phyloP scores from a whole-genome alignment of 23 tunicate genomes.

The Trididemnum clinides region DNA sequence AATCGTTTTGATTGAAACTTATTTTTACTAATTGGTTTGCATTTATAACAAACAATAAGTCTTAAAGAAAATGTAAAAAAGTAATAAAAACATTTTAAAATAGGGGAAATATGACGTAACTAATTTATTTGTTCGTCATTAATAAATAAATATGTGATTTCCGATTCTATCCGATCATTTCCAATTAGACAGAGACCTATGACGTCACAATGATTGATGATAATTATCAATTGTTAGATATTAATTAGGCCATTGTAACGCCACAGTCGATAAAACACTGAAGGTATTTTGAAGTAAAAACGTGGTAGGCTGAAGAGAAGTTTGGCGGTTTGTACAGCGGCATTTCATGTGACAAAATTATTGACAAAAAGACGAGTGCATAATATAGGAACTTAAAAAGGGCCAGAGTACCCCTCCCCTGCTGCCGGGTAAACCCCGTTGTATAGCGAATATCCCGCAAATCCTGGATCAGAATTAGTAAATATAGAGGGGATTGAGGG shows the following conservation, averaged over 20 bases:
- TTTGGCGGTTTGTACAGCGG: not conserved
- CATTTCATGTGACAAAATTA: no score
- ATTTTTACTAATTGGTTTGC: not conserved
- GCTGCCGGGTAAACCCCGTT: conserved; percentile 4
- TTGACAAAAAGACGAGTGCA: no score
- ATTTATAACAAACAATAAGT: not conserved
- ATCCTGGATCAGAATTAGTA: not conserved
- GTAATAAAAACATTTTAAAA: no score
- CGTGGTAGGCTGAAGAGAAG: not conserved
- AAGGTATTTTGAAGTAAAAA: conserved; percentile 24
- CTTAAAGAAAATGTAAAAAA: not conserved
- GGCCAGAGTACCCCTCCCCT: not conserved
- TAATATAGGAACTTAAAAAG: not conserved
- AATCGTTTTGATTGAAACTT: not conserved
- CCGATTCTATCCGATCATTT: no score
- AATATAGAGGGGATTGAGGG: conserved; percentile 25
- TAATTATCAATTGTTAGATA: not conserved
- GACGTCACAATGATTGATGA: not conserved
- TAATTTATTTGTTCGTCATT: no score
- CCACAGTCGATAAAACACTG: conserved; percentile 14
- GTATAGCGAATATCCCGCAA: not conserved
- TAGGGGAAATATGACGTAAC: no score
- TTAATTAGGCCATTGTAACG: not conserved
- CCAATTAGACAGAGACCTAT: no score
- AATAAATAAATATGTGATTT: no score